Conservation (phyloP, 2,797 vertebrate genomes). For the Anomalospiza imberbis region DNA sequence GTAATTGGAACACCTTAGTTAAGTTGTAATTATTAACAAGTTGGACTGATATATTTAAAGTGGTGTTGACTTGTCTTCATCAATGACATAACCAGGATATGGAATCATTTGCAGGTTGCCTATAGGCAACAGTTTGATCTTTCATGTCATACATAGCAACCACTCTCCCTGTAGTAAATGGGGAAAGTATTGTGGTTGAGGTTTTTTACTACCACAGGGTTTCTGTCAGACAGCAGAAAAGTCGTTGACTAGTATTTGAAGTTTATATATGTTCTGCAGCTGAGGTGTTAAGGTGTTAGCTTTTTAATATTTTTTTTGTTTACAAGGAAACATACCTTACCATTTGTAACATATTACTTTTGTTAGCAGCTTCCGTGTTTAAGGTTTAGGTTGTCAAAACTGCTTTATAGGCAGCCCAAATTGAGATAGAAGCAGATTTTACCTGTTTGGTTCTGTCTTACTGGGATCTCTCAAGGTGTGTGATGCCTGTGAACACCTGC, state of each 20-base stretch:
- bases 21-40: neutral
- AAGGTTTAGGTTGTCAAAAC: conserved; percentile 43
- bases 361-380: conserved; percentile 54
- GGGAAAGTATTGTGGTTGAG: neutral
- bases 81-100: neutral
- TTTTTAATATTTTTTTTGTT: neutral
- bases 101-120: neutral
- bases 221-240: neutral
- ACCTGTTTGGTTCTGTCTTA: conserved; percentile 62
- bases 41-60: neutral
- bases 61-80: neutral
- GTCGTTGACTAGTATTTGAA: neutral
- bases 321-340: neutral
- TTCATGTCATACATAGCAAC: neutral
- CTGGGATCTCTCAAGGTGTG: conserved; percentile 40
- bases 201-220: neutral
- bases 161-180: neutral
- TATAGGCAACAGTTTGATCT: neutral
- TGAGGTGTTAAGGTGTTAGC: neutral
- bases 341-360: conserved; percentile 28
- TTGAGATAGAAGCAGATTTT: conserved; percentile 62
- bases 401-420: conserved; percentile 36
- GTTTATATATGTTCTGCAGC: neutral
- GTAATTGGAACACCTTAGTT: neutral
- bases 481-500: conserved; percentile 46